A percentile compares a stretch with the other conserved stretches of the same genome.
phyloP scores from a whole-genome alignment of 2,113 vertebrate species.

The Egretta garzetta region DNA sequence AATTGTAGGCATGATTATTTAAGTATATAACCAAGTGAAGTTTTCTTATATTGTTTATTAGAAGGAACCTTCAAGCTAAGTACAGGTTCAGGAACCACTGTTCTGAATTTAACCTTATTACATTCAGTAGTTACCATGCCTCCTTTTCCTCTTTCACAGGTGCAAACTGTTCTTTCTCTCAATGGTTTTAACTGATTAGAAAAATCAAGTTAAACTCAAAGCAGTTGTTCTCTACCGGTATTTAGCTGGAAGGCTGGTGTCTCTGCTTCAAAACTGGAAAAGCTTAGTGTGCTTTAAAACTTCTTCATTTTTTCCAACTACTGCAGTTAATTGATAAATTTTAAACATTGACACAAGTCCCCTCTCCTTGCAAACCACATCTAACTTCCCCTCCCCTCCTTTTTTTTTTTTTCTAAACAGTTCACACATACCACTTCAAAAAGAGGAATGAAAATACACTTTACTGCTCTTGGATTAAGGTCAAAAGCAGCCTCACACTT shows the following conservation, averaged over 20 bases:
- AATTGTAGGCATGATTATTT: background rate
- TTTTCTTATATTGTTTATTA: background rate
- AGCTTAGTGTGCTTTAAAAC: background rate
- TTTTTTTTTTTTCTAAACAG: background rate
- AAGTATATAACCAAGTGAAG: background rate
- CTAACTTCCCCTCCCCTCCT: background rate
- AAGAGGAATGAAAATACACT: background rate
- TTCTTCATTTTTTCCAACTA: background rate
- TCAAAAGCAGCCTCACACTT: constrained; percentile 1
- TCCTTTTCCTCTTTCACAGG: background rate
- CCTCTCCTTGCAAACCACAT: background rate
- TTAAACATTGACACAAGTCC: background rate
- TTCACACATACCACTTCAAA: background rate
- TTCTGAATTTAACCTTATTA: background rate
- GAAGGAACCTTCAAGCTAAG: background rate
- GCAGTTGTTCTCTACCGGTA: background rate
- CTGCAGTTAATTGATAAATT: background rate
- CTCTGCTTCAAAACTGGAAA: background rate
- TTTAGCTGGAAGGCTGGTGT: background rate
- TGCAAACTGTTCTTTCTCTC: background rate
- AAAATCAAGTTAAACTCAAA: background rate
- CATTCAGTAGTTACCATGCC: background rate
- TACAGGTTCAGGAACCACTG: background rate
- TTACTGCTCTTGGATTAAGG: constrained; percentile 10
- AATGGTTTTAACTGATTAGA: background rate